Evolutionary conservation across 2,888 invertebrate genomes (phyloP), one percentile per base, ranked within the genome.

Genomic region (Aradus depressus): DNA sequence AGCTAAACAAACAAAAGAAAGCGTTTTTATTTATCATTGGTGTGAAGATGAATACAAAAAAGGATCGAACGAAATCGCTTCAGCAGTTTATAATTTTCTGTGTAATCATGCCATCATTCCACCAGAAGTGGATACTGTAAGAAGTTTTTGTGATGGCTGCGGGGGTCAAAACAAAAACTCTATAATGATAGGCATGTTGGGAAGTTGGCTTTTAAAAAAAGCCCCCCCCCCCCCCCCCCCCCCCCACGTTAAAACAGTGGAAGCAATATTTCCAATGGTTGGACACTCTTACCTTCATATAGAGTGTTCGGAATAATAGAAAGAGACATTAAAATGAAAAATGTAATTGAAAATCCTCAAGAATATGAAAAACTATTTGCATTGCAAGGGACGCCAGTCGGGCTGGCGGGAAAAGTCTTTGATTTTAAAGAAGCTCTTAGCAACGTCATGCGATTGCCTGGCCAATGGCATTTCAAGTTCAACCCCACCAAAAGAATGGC

Each of bases 31-130:
- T 14, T 65, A 63, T 51, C 28, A 34, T 38, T 64, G 66, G 62
- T 61, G 59, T 16, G 65, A 65, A 60, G 55, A 62, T 52, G 48
- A 60, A 47, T 55, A 44, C 50, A 31, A 42, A 18, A 64, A 65
- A 60, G 61, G 62, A 12, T 60, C 64, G 5, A 62, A 63, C 53
- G 58, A 63, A 58, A 64, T 66, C 41, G 54, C 62, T 5, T 63
- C 63, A 6, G 60, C 62, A 19, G 55, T 65, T 21, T 61, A 53
- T 34, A 54, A 62, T 50, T 37, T 53, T n/a, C 50, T 62, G 23
- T 47, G 37, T 19, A 49, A 59, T 37, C 52, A n/a, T n/a, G n/a
- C 22, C 6, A 21, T 51, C 28, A 42, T 52, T 34, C 14, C 14
- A 22, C 43, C 41, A 5, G 37, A 34, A 22, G 42, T 22, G 14